Conservation (phyloP, 2,888 invertebrate species). For the Macroteleia sp. region DNA sequence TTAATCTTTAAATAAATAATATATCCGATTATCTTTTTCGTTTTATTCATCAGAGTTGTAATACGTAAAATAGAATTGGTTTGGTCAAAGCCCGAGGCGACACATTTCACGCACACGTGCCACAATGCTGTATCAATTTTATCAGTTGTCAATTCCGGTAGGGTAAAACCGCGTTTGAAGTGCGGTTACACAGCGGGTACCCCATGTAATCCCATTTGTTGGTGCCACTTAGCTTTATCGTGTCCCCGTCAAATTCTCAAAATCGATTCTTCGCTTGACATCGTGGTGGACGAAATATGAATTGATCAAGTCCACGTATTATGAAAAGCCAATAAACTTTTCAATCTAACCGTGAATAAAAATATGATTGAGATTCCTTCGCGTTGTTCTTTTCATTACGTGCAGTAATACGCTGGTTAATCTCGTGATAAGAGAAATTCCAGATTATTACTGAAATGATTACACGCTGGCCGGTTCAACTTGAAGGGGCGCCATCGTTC, state of each 20-base stretch:
- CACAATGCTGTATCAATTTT: slow-evolving; percentile 78
- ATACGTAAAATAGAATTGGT: slow-evolving; percentile 50
- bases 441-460: slow-evolving; percentile 79
- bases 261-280: too few species aligned
- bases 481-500: slow-evolving; percentile 67
- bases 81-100: slow-evolving; percentile 66
- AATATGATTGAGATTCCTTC: too few species aligned
- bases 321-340: background rate
- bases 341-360: too few species aligned
- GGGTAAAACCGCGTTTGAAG: slow-evolving; percentile 80
- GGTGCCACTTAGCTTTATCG: slow-evolving; percentile 51
- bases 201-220: slow-evolving; percentile 75
- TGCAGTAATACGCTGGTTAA: slow-evolving; percentile 70
- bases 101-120: slow-evolving; percentile 67
- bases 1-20: slow-evolving; percentile 28
- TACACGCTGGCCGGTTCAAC: slow-evolving; percentile 75
- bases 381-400: slow-evolving; percentile 22
- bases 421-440: slow-evolving; percentile 70
- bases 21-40: slow-evolving; percentile 39
- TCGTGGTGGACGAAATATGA: background rate
- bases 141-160: slow-evolving; percentile 83
- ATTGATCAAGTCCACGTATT: background rate
- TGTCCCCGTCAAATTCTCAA: slow-evolving; percentile 23
- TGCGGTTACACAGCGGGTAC: slow-evolving; percentile 69
- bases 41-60: slow-evolving; percentile 34